Evolutionary conservation across 2,888 invertebrate species (phyloP).

Genomic region (Cynaeus angustus): DNA sequence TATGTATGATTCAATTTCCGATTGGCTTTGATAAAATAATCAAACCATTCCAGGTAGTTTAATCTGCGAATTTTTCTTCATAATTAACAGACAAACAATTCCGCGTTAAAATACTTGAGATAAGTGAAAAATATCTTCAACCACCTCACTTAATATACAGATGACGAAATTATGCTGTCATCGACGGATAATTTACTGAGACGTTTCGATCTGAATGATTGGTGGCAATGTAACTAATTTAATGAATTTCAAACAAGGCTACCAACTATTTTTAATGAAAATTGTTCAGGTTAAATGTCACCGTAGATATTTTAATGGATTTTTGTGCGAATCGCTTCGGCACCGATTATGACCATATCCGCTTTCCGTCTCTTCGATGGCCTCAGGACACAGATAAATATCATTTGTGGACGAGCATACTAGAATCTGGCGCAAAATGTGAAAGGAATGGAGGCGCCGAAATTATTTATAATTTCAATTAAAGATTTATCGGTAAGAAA

Average conservation of each 20-base stretch:
- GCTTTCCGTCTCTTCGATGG: conserved; percentile 8
- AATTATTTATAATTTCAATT: not conserved
- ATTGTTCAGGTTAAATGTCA: conserved; percentile 32
- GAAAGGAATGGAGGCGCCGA: conserved; percentile 8
- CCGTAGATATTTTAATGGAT: conserved; percentile 34
- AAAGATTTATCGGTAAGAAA: not conserved
- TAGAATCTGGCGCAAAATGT: conserved; percentile 7
- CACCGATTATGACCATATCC: conserved; percentile 25
- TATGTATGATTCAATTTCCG: conserved; percentile 15
- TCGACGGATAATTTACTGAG: conserved; percentile 26
- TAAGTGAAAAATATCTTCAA: conserved; percentile 10
- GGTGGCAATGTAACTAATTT: conserved; percentile 40
- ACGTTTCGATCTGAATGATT: conserved; percentile 31
- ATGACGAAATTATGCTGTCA: conserved; percentile 40
- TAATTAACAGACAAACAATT: conserved; percentile 32
- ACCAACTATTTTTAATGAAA: conserved; percentile 37
- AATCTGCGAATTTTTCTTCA: conserved; percentile 20
- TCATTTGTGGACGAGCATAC: conserved; percentile 1
- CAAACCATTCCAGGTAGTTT: conserved; percentile 26
- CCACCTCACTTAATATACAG: conserved; percentile 22
- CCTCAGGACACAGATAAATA: conserved; percentile 3
- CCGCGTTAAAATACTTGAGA: conserved; percentile 19
- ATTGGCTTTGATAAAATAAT: conserved; percentile 2
- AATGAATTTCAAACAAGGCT: conserved; percentile 39
- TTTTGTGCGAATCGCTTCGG: conserved; percentile 14